phyloP scores from a whole-genome alignment of 1,140 invertebrate genomes.

The Conopomorpha cramerella region DNA sequence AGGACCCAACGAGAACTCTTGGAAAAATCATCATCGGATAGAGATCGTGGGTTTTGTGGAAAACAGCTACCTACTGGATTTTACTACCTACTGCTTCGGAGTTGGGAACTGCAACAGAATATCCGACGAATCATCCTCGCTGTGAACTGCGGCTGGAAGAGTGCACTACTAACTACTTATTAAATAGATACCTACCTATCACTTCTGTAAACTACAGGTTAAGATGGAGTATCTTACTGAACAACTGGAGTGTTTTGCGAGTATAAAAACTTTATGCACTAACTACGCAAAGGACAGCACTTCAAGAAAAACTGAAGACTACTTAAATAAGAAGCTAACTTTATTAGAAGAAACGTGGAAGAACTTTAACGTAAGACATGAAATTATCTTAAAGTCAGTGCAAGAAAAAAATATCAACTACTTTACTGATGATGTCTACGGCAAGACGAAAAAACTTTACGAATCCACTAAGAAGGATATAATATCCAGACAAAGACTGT shows the following conservation, averaged over 20 bases:
- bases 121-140: no score
- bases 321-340: background rate
- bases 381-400: background rate
- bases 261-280: background rate
- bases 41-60: no score
- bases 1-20: no score
- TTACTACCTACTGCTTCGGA: no score
- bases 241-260: background rate
- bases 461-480: background rate
- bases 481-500: no score
- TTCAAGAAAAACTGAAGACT: background rate
- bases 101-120: no score
- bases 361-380: background rate
- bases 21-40: no score
- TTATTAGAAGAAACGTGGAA: background rate
- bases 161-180: no score
- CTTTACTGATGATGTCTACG: background rate
- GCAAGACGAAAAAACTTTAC: background rate
- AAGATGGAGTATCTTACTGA: background rate
- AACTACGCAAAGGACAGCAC: background rate
- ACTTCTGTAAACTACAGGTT: no score
- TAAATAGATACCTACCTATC: no score
- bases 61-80: no score
- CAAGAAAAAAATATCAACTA: background rate
- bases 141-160: no score